Evolutionary conservation across 2,113 vertebrate genomes (phyloP).

Genomic region (Mesocricetus auratus): DNA sequence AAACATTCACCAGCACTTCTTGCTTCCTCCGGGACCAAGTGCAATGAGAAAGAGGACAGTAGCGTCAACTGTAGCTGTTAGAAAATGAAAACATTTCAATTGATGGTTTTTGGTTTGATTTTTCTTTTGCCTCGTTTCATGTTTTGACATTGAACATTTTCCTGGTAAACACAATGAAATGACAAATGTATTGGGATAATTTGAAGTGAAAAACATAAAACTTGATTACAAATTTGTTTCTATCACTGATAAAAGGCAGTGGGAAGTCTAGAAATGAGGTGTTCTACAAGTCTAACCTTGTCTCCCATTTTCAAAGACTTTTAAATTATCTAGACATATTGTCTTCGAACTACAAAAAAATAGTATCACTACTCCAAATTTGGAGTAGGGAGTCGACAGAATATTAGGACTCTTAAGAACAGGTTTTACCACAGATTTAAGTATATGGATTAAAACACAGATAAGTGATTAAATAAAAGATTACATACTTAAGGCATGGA

Average conservation of each 20-base stretch:
- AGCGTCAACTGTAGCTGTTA: background rate
- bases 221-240: background rate
- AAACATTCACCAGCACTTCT: constrained; percentile 45
- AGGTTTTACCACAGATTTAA: background rate
- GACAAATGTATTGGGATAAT: background rate
- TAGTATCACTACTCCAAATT: background rate
- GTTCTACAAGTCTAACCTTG: background rate
- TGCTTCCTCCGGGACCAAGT: constrained; percentile 2
- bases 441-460: background rate
- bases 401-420: background rate
- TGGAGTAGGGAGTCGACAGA: background rate
- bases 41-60: background rate
- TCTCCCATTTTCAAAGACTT: background rate
- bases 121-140: background rate
- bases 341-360: background rate
- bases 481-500: background rate
- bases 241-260: background rate
- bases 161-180: background rate
- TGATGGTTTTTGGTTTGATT: background rate
- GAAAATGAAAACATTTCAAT: constrained; percentile 6
- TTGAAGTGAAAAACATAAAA: background rate
- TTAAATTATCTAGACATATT: background rate
- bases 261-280: background rate
- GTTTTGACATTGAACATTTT: background rate
- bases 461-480: background rate